phyloP scores from a whole-genome alignment of 1,140 invertebrate genomes.

The Mesaphorura yosii region DNA sequence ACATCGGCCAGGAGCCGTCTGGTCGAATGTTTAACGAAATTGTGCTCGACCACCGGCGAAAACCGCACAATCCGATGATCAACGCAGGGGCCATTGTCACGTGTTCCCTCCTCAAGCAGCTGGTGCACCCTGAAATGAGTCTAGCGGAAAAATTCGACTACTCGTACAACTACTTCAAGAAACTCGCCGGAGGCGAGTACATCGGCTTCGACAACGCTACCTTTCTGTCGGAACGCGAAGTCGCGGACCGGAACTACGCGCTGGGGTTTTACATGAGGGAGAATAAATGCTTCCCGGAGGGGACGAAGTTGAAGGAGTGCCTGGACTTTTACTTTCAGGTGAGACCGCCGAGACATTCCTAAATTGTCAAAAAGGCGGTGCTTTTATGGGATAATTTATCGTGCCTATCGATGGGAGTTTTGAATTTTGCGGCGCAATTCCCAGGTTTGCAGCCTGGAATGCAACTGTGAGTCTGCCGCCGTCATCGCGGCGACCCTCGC shows the following conservation, averaged over 20 bases:
- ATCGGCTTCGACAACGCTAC: slow-evolving; percentile 94
- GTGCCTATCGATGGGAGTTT: too few species aligned
- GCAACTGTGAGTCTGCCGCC: slow-evolving; percentile 78
- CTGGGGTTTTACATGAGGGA: slow-evolving; percentile 96
- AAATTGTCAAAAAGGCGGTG: too few species aligned
- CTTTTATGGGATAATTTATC: too few species aligned
- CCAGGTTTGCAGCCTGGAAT: slow-evolving; percentile 93
- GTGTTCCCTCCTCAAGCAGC: slow-evolving; percentile 71
- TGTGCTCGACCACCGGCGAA: slow-evolving; percentile 83
- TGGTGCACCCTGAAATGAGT: slow-evolving; percentile 75
- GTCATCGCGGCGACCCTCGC: slow-evolving; percentile 91
- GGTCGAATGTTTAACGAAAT: slow-evolving; percentile 94
- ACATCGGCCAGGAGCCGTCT: slow-evolving; percentile 90
- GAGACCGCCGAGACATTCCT: too few species aligned
- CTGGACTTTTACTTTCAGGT: slow-evolving; percentile 99
- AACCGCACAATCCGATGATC: slow-evolving; percentile 97
- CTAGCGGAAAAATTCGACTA: slow-evolving; percentile 81
- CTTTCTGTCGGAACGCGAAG: slow-evolving; percentile 77
- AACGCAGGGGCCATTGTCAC: slow-evolving; percentile 91
- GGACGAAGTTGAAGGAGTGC: slow-evolving; percentile 75
- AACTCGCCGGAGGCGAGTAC: slow-evolving; percentile 77
- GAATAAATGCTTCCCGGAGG: slow-evolving; percentile 85
- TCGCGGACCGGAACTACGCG: slow-evolving; percentile 93
- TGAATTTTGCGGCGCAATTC: too few species aligned
- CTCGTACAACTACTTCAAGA: slow-evolving; percentile 60